phyloP scores from a whole-genome alignment of 2,113 vertebrate genomes.

The Pagrus major region DNA sequence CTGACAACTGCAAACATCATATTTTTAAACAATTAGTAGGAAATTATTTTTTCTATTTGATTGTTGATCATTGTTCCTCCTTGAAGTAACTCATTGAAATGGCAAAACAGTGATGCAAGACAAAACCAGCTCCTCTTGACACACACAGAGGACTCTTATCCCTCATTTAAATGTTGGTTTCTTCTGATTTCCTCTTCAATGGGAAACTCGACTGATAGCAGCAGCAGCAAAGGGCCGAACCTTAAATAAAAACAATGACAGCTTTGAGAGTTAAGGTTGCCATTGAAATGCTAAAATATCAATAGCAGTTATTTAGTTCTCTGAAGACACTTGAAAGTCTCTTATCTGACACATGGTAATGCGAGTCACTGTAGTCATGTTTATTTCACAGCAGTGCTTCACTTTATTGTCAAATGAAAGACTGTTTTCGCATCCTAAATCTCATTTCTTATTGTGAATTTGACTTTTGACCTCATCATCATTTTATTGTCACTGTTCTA shows the following conservation, averaged over 20 bases:
- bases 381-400: conserved; percentile 81
- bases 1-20: no score
- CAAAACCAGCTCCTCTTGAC: conserved; percentile 64
- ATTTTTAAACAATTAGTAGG: no score
- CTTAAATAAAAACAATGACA: conserved; percentile 87
- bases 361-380: conserved; percentile 79
- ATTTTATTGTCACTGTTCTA: not conserved
- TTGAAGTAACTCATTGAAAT: conserved; percentile 72
- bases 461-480: conserved; percentile 50
- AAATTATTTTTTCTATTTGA: no score
- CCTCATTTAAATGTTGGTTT: conserved; percentile 81
- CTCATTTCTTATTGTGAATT: conserved; percentile 32
- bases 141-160: conserved; percentile 74
- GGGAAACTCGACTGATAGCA: conserved; percentile 80
- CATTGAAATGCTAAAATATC: conserved; percentile 87
- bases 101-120: conserved; percentile 72
- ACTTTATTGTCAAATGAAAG: conserved; percentile 69
- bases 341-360: conserved; percentile 86
- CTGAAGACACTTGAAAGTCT: conserved; percentile 86
- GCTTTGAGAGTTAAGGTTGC: conserved; percentile 85
- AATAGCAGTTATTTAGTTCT: conserved; percentile 85
- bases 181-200: conserved; percentile 85
- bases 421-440: conserved; percentile 53
- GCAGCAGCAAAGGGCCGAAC: conserved; percentile 74
- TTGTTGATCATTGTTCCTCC: conserved; percentile 64